Evolutionary conservation across 2,113 vertebrate species (phyloP).

Genomic region (Scomber scombrus): DNA sequence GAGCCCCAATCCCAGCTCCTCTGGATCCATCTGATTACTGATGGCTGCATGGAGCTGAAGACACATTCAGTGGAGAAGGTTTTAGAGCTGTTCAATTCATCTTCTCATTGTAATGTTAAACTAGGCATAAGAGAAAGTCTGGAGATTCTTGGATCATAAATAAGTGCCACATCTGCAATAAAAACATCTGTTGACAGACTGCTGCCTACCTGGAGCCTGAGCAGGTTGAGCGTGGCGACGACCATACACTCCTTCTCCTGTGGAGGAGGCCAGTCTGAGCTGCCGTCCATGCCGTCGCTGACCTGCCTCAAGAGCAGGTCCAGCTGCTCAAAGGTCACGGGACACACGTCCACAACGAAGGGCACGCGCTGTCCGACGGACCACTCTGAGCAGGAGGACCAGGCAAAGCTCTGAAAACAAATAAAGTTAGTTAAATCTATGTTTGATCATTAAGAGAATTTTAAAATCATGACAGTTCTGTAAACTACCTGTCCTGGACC

Average conservation of each 20-base stretch:
- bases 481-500: conserved; percentile 93
- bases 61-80: neutral
- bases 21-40: conserved; percentile 96
- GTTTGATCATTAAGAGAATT: neutral
- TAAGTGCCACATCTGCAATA: neutral
- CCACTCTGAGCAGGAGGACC: conserved; percentile 98
- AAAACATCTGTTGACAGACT: neutral
- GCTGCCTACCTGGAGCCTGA: conserved; percentile 91
- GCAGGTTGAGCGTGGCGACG: conserved; percentile 93
- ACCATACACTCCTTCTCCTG: conserved; percentile 99
- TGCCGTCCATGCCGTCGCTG: conserved; percentile 97
- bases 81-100: neutral
- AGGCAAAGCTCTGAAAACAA: conserved; percentile 89
- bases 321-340: conserved; percentile 96
- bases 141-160: neutral
- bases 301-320: conserved; percentile 95
- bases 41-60: conserved; percentile 96
- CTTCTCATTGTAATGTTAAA: neutral
- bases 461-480: neutral
- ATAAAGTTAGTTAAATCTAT: neutral
- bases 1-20: conserved; percentile 93
- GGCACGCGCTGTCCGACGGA: conserved; percentile 95
- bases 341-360: conserved; percentile 97
- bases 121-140: neutral
- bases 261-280: conserved; percentile 96